These are phyloP conservation scores for Branchinecta sandiegonensis DNA, from an alignment of 2,888 invertebrate genomes.

Conservation along the genomic window DNA sequence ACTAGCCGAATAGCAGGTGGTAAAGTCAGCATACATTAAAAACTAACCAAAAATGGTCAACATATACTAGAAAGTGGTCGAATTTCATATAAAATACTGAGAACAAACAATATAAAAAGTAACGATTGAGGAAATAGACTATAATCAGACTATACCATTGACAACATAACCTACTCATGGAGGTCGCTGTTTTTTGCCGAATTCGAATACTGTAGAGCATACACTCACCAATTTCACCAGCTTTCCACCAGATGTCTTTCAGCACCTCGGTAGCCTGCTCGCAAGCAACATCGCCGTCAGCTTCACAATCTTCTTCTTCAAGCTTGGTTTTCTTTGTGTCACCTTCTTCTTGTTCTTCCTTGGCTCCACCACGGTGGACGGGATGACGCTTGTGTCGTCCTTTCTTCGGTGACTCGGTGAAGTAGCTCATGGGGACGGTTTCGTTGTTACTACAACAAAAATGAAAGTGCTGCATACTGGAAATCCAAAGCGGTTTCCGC, in stretches of 20 bases:
- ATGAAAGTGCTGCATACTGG: conserved; percentile 18
- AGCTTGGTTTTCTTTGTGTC: conserved; percentile 21
- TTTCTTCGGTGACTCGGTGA: conserved; percentile 48
- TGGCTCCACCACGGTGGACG: conserved; percentile 42
- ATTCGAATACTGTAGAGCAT: no score
- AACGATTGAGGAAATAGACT: no score
- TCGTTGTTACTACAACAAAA: conserved; percentile 35
- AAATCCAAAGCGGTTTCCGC: no score
- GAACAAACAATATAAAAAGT: no score
- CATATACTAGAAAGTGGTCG: no score
- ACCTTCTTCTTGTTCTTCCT: conserved; percentile 26
- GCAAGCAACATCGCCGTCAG: conserved; percentile 42
- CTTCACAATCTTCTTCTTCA: conserved; percentile 23
- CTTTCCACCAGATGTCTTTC: conserved; percentile 65
- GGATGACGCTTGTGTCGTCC: conserved; percentile 39
- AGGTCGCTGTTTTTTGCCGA: no score
- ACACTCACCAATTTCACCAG: conserved; percentile 52
- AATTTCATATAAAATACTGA: no score
- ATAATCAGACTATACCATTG: no score
- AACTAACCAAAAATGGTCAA: no score
- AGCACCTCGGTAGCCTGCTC: conserved; percentile 56
- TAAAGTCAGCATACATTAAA: no score
- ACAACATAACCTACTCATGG: no score
- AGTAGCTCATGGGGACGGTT: conserved; percentile 49
- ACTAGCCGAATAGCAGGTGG: no score